Percentiles rank a stretch among this genome's conserved stretches.
phyloP scores from a whole-genome alignment of 2,113 vertebrate genomes.

The Muscicapa adusta region DNA sequence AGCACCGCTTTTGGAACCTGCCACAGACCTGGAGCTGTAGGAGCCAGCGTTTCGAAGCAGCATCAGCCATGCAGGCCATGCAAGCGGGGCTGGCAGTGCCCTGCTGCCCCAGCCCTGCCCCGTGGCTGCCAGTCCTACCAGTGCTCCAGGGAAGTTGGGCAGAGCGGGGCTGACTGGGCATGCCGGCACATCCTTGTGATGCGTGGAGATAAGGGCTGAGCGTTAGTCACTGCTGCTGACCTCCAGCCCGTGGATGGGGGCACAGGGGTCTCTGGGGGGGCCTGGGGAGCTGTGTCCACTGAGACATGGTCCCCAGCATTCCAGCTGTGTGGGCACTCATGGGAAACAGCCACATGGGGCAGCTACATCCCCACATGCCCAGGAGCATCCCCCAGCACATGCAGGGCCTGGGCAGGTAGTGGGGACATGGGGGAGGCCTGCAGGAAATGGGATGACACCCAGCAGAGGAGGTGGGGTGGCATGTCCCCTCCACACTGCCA shows the following conservation, averaged over 20 bases:
- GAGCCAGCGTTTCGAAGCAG: background rate
- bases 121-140: slow-evolving; percentile 20
- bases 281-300: background rate
- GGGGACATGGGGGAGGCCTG: fast-evolving
- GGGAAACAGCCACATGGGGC: no score
- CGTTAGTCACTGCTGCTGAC: background rate
- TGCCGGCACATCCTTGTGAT: background rate
- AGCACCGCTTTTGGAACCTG: fast-evolving
- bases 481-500: background rate
- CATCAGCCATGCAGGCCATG: slow-evolving; percentile 48
- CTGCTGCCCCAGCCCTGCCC: background rate
- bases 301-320: fast-evolving
- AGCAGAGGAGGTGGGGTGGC: background rate
- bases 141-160: slow-evolving; percentile 40
- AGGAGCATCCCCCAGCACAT: background rate
- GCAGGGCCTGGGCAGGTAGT: background rate
- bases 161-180: slow-evolving; percentile 35
- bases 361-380: fast-evolving
- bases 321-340: background rate
- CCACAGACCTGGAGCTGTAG: background rate
- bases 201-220: background rate
- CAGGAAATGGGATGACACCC: background rate
- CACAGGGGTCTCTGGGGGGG: background rate
- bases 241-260: fast-evolving
- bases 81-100: background rate